Base-by-base conservation (phyloP, 37 sponge, comb jelly and placozoan species). In the Dysidea cf. avara region DNA sequence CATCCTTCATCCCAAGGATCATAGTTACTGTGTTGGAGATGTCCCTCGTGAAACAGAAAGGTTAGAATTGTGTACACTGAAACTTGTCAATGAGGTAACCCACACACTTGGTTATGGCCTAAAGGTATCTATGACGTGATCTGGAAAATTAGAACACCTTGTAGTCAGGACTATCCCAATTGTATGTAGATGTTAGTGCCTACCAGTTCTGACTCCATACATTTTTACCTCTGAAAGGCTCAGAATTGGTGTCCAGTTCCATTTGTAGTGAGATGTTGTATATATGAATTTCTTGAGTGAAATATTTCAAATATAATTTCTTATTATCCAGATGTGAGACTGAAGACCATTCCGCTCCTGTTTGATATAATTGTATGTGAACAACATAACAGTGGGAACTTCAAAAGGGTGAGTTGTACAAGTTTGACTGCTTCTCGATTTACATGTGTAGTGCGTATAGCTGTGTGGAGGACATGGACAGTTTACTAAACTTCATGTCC, bases 351-450 rank as follows among this genome's bases (percentile, higher is more conserved):
- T 7, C 88, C 88, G 21, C 61, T 87, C 9, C 43, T 87, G 43
- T 64, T 82, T 48, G 83, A 87, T 22, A 35, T 82, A 11, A 71
- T 87, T 73, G 51, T 60, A 33, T 77, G 65, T 38, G 88, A 87
- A 40, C 77, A 70, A 53, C 30, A 37, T 7, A 46, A 66, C 61
- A 68, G 47, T 0, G 60, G 79, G 18, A 77, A 74, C 69, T 76
- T 79, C 54, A 86, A 86, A 39, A 73, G 80, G 69, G 83, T 83
- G 43, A 59, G 83, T 56, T n/a, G n/a, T n/a, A n/a, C n/a, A n/a
- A n/a, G n/a, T n/a, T n/a, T n/a, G n/a, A n/a, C n/a, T n/a, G n/a
- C n/a, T n/a, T 56, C 58, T 29, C 22, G 58, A 7, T 49, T 49
- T n/a, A n/a, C n/a, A n/a, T n/a, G n/a, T n/a, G n/a, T n/a, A n/a